Evolutionary conservation across 2,113 vertebrate species (phyloP).

Genomic region (Mobula hypostoma): DNA sequence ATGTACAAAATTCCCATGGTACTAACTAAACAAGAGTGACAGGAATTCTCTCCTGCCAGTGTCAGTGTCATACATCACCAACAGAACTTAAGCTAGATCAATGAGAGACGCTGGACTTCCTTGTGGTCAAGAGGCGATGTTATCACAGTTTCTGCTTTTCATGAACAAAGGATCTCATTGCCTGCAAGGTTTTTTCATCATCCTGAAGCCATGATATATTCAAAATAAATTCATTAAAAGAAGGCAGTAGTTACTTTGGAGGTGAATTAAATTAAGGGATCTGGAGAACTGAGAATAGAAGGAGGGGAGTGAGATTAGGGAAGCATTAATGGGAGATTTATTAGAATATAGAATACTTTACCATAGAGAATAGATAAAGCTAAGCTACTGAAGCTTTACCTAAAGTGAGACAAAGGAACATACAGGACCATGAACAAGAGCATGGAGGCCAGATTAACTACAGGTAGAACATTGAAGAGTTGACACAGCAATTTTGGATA

Average conservation of each 20-base stretch:
- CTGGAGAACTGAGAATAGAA: neutral
- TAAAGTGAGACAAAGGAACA: neutral
- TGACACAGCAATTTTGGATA: neutral
- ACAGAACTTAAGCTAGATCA: neutral
- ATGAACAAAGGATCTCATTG: neutral
- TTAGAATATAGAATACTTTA: neutral
- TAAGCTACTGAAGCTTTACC: neutral
- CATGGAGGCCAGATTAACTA: neutral
- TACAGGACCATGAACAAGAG: neutral
- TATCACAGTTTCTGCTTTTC: neutral
- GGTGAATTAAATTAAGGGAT: neutral
- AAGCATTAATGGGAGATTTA: neutral
- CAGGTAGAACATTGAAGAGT: neutral
- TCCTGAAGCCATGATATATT: neutral
- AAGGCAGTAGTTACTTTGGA: neutral
- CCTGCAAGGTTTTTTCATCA: neutral
- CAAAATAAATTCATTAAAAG: neutral
- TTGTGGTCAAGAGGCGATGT: neutral
- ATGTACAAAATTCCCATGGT: neutral
- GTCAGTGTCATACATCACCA: neutral
- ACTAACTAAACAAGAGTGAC: neutral
- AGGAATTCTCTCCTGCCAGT: no score
- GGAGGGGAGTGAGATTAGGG: neutral
- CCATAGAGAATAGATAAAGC: neutral
- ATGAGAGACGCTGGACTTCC: neutral